Evolutionary conservation across 2,888 invertebrate genomes (phyloP), one percentile per base, ranked within the genome.

Genomic region (Desoria tigrina): DNA sequence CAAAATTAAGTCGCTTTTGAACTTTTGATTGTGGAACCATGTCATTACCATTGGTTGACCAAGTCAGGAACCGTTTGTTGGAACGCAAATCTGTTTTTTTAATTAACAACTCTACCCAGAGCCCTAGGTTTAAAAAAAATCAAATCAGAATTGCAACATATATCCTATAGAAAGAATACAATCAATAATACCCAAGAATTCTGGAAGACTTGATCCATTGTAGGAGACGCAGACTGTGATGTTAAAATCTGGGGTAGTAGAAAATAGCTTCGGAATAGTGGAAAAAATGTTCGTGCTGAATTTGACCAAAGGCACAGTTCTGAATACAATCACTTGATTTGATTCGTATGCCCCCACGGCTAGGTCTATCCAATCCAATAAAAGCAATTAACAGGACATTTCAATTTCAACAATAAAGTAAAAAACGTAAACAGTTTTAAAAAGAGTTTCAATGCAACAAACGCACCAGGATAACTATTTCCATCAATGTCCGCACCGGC

Each of bases 211-310:
- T 1, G 51, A 21, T 18, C 69, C 69, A 32, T 27, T 56, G 57
- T 63, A 68, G 3, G 56, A 42, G 6, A 72, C 55, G 56, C 72
- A 72, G 6, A 67, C 42, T 14, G 49, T 67, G 11, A 72, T n/a
- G 16, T 63, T 63, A 28, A 72, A 72, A 11, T 59, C 61, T 7
- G 55, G 65, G 6, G 66, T 68, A 21, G 32, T 51, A 16, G 68
- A 32, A 1, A 66, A 45, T 2, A 72, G 57, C 37, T 67, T 68
- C 16, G 67, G 57, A 23, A 69, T 66, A 16, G 56, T 51, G 6
- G 45, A 16, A 6, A 21, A 45, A 45, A 68, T 21, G 27, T 49
- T 54, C 6, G 61, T 21, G 7, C 39, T 50, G 1, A 69, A 37
- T 1, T 27, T 21, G 14, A 65, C 58, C 45, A 24, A 45, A 7